Evolutionary conservation across 2,797 vertebrate species (phyloP).

Genomic region (Hippopotamyrus pictus): DNA sequence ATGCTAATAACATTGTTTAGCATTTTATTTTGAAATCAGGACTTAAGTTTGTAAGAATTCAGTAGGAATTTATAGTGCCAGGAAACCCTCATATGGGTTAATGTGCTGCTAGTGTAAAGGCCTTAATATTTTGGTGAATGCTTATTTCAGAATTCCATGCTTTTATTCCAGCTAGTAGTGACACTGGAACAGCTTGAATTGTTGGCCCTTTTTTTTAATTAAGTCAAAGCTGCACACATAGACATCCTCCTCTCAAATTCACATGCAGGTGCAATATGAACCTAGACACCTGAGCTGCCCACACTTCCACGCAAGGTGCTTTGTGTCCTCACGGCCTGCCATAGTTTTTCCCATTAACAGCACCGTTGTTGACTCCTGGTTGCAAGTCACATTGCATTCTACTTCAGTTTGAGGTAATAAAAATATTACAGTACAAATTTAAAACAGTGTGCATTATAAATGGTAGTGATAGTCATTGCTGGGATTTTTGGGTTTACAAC

Average conservation of each 20-base stretch:
- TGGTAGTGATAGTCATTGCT: background rate
- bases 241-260: background rate
- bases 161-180: constrained; percentile 27
- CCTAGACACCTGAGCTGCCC: background rate
- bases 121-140: constrained; percentile 67
- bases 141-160: constrained; percentile 52
- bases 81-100: constrained; percentile 64
- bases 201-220: background rate
- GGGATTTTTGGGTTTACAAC: background rate
- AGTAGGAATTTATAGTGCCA: constrained; percentile 34
- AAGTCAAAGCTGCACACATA: constrained; percentile 9
- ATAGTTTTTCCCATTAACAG: background rate
- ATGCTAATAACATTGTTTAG: background rate
- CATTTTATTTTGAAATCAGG: background rate
- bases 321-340: background rate
- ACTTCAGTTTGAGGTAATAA: background rate
- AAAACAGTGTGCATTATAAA: background rate
- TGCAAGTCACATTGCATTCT: background rate
- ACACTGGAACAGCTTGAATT: constrained; percentile 11
- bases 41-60: constrained; percentile 14
- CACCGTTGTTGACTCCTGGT: background rate
- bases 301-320: background rate
- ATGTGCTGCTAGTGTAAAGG: constrained; percentile 64
- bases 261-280: background rate
- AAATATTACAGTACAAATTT: background rate